These are phyloP conservation scores for Propithecus perrieri DNA, from an alignment of 2,797 vertebrate species.

Conservation along the genomic window DNA sequence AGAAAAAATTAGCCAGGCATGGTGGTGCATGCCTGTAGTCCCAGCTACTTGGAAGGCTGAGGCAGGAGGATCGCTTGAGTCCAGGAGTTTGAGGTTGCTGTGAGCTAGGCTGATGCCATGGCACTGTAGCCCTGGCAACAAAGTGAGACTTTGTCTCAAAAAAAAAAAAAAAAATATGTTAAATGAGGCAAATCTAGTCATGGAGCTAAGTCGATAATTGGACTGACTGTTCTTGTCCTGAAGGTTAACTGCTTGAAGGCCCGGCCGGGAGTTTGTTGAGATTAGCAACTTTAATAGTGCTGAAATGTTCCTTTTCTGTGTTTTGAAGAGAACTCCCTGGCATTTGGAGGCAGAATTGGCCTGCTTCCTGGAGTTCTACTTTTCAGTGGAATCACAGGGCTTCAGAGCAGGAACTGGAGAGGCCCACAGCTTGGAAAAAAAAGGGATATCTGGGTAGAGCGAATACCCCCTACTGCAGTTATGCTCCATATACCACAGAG, in stretches of 20 bases:
- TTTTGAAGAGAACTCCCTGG: constrained; percentile 14
- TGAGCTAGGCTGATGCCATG: no score
- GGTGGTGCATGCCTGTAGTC: no score
- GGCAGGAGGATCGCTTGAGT: no score
- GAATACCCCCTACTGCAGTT: not conserved
- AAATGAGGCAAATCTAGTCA: not conserved
- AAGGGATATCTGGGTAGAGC: not conserved
- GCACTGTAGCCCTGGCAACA: no score
- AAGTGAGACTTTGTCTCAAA: no score
- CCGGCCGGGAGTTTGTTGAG: not conserved
- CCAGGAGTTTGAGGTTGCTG: no score
- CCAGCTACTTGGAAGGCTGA: no score
- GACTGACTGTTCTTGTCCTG: not conserved
- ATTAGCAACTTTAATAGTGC: not conserved
- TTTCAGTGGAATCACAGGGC: not conserved
- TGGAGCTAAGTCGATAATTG: not conserved
- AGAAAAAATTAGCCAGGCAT: no score
- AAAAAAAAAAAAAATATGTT: not conserved
- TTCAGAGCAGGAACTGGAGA: not conserved
- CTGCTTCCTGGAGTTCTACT: not conserved
- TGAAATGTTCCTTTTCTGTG: not conserved
- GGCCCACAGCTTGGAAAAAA: not conserved
- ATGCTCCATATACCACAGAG: not conserved
- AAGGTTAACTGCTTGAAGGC: not conserved
- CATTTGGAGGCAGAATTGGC: constrained; percentile 7